Conservation (phyloP, 2,113 vertebrate species). For the Odontophorus gujanensis region DNA sequence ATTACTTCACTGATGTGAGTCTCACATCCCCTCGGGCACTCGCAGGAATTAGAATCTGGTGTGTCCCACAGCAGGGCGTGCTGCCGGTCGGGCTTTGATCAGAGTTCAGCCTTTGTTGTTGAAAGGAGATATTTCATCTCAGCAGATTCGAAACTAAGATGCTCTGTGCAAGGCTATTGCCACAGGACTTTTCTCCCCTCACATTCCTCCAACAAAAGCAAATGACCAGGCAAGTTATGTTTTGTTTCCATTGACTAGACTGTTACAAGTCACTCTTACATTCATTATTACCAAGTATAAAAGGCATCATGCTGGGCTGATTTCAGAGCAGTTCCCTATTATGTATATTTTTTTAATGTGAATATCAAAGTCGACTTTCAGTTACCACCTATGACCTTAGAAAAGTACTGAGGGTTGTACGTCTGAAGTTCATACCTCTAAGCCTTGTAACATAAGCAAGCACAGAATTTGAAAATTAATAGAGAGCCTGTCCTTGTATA, state of each 20-base stretch:
- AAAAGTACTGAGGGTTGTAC: background rate
- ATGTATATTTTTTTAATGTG: slow-evolving; percentile 29
- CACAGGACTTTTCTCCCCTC: slow-evolving; percentile 41
- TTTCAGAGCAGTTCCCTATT: slow-evolving; percentile 38
- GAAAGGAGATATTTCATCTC: slow-evolving; percentile 67
- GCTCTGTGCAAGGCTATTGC: slow-evolving; percentile 29
- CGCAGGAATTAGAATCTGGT: background rate
- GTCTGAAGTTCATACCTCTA: slow-evolving; percentile 2
- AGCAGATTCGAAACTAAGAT: slow-evolving; percentile 40
- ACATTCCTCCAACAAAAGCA: slow-evolving; percentile 41
- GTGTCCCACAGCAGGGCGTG: background rate
- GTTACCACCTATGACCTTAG: background rate
- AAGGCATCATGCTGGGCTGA: slow-evolving; percentile 31
- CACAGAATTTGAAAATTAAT: background rate
- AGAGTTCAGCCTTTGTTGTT: slow-evolving; percentile 62
- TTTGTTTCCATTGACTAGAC: background rate
- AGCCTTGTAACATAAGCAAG: slow-evolving; percentile 21
- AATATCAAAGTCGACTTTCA: slow-evolving; percentile 38
- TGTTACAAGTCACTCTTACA: background rate
- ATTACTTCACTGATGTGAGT: slow-evolving; percentile 38
- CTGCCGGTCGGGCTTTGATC: slow-evolving; percentile 65
- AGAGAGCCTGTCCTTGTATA: background rate
- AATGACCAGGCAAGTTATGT: slow-evolving; percentile 35
- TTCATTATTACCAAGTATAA: slow-evolving; percentile 40
- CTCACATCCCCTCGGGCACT: slow-evolving; percentile 7